A percentile compares a stretch with the other conserved stretches of the same genome.
These are phyloP conservation scores for Chelonoidis abingdonii DNA, from an alignment of 2,113 vertebrate genomes.

Conservation along the genomic window DNA sequence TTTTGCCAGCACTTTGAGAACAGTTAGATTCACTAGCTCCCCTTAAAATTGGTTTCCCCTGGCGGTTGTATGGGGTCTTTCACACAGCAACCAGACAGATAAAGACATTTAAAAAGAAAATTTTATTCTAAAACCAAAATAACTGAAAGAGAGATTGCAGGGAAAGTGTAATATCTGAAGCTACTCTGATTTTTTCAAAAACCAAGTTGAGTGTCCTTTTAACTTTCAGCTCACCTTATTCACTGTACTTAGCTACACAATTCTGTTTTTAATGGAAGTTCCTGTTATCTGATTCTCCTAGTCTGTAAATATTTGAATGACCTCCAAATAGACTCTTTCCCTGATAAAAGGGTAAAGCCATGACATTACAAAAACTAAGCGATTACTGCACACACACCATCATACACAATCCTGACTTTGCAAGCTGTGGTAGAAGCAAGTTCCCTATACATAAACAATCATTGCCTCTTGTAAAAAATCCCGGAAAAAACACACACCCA, in stretches of 20 bases:
- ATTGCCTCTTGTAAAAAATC: slow-evolving; percentile 18
- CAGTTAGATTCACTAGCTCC: background rate
- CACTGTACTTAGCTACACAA: background rate
- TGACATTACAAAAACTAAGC: background rate
- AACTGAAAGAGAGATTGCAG: background rate
- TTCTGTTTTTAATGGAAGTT: too few relatives aligned
- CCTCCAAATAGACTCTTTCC: background rate
- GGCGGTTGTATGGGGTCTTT: too few relatives aligned
- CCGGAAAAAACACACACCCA: background rate
- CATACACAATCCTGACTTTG: background rate
- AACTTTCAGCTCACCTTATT: background rate
- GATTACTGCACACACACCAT: background rate
- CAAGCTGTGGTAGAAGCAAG: background rate
- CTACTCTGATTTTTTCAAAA: background rate
- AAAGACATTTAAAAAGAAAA: background rate
- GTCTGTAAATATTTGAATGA: slow-evolving; percentile 31
- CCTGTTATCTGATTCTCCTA: background rate
- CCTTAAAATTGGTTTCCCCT: background rate
- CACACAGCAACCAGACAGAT: background rate
- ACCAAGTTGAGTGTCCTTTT: background rate
- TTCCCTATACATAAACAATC: background rate
- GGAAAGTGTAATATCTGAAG: background rate
- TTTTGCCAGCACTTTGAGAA: background rate
- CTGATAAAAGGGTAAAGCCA: background rate
- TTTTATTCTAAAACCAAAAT: background rate